Base-by-base conservation (phyloP, 2,797 vertebrate genomes). In the Corythornis leucogaster region DNA sequence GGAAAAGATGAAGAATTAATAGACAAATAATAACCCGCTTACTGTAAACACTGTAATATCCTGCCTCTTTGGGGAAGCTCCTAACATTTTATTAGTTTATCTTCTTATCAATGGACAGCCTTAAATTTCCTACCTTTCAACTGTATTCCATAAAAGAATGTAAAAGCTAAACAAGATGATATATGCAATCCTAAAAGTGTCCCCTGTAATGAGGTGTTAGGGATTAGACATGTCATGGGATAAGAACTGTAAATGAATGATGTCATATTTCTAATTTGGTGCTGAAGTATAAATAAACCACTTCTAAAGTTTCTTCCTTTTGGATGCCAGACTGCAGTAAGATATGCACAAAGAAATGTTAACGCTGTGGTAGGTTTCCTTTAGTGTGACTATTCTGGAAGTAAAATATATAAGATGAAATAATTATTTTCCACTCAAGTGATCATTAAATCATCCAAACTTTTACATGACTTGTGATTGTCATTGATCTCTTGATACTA, bases 211-310 rank as follows among this genome's bases (percentile, higher is more conserved):
- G 97, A 98, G 97, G 97, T 98, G 97, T 96, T 87, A 69, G 94
- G 96, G 97, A 98, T 96, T 96, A 97, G 91, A 91, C 46, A 1
- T 98, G 98, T 98, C 97, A 97, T 50, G 87, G 97, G 96, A 96
- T 97, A 97, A 96, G 97, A 97, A 97, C 98, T 96, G 95, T 97
- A 98, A 98, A 97, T 97, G 97, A 97, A 98, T 98, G 97, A 98
- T 96, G 96, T 98, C 97, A 98, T 97, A 96, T 95, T 97, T 97
- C 97, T 97, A 97, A 97, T 97, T 97, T 97, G 93, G 97, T 97
- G 93, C 95, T 93, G 97, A 97, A 98, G 97, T 97, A 97, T 97
- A 98, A 98, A 98, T 98, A 98, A 98, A 97, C 97, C 95, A 94
- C 85, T 92, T 97, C 94, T 96, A 84, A 96, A 91, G 91, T 96